A percentile compares a stretch with the other conserved stretches of the same genome.
Evolutionary conservation across 2,888 invertebrate genomes (phyloP).

Genomic region (Camponotus fellah): DNA sequence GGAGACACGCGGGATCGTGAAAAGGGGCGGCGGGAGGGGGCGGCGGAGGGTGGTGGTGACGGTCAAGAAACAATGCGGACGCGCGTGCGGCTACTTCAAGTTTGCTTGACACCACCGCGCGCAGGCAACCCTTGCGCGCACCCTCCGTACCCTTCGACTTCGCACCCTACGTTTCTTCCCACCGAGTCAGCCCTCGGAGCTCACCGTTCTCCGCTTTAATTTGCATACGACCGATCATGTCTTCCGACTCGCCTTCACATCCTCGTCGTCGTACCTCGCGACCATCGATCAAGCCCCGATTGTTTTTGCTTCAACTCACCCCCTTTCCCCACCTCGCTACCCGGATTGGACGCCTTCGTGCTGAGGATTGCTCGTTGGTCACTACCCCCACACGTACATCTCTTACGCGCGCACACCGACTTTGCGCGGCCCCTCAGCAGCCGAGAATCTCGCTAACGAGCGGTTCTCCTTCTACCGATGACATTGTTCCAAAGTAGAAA

Average conservation of each 20-base stretch:
- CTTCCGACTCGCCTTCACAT: constrained; percentile 78
- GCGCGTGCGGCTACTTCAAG: constrained; percentile 73
- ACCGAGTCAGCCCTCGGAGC: constrained; percentile 52
- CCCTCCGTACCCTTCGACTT: constrained; percentile 59
- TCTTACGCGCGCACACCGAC: constrained; percentile 58
- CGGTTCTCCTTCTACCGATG: constrained; percentile 71
- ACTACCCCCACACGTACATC: constrained; percentile 65
- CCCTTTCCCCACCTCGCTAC: constrained; percentile 35
- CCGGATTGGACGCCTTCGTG: constrained; percentile 52
- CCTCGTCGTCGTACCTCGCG: constrained; percentile 68
- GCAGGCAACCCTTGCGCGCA: constrained; percentile 49
- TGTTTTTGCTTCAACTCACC: constrained; percentile 73
- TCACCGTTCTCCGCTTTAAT: constrained; percentile 70
- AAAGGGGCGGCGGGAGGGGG: constrained; percentile 23
- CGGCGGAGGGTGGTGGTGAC: constrained; percentile 63
- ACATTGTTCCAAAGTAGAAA: constrained; percentile 67
- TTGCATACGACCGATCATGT: constrained; percentile 78
- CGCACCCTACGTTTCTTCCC: constrained; percentile 58
- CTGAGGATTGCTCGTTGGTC: constrained; percentile 67
- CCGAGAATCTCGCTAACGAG: constrained; percentile 75
- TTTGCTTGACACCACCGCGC: constrained; percentile 66
- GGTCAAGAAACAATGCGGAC: constrained; percentile 77
- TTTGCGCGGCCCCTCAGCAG: constrained; percentile 50
- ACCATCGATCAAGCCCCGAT: constrained; percentile 76
- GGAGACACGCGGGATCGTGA: constrained; percentile 39